These are phyloP conservation scores for Orgyia antiqua DNA, from an alignment of 2,888 invertebrate species.

Conservation along the genomic window DNA sequence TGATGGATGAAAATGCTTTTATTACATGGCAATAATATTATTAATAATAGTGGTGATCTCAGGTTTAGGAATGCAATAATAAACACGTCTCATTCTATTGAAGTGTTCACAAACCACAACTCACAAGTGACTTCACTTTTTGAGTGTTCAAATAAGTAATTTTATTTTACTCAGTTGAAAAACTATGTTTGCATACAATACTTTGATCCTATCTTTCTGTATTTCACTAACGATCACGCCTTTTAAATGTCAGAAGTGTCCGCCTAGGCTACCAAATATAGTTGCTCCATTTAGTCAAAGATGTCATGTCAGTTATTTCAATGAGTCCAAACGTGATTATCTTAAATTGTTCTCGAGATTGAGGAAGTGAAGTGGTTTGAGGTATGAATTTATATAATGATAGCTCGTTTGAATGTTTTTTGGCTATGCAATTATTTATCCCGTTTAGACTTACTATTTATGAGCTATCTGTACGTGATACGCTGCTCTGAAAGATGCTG, in stretches of 20 bases:
- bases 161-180: too few relatives aligned
- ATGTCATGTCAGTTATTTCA: slow-evolving; percentile 29
- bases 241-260: slow-evolving; percentile 42
- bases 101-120: slow-evolving; percentile 1
- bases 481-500: slow-evolving; percentile 51
- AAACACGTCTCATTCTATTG: slow-evolving; percentile 4
- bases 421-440: slow-evolving; percentile 5
- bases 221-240: slow-evolving; percentile 44
- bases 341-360: slow-evolving; percentile 28
- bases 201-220: slow-evolving; percentile 52
- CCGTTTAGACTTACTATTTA: too few relatives aligned
- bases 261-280: slow-evolving; percentile 31
- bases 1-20: not conserved
- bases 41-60: slow-evolving; percentile 7
- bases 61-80: slow-evolving; percentile 5
- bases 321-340: slow-evolving; percentile 19
- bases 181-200: slow-evolving; percentile 43
- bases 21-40: not conserved
- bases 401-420: too few relatives aligned
- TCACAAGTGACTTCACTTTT: too few relatives aligned
- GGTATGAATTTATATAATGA: too few relatives aligned
- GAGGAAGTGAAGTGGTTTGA: slow-evolving; percentile 34
- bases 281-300: slow-evolving; percentile 31
- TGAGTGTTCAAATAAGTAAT: too few relatives aligned
- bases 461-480: slow-evolving; percentile 37